These are phyloP conservation scores for Seriola aureovittata DNA, from an alignment of 2,113 vertebrate genomes.

Conservation along the genomic window DNA sequence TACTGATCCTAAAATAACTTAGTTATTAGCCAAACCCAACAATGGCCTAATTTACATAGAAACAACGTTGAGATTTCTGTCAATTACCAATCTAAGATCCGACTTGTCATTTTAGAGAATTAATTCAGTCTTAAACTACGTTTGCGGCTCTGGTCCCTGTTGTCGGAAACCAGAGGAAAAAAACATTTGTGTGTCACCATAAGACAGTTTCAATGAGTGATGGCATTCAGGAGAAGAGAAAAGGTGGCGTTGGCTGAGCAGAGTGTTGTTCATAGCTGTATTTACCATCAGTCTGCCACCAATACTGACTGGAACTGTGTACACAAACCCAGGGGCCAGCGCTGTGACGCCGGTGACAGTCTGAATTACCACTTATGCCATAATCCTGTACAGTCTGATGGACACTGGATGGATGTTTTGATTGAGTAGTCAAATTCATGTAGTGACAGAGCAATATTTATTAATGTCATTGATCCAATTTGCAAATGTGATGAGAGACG, in stretches of 20 bases:
- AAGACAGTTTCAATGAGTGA: not conserved
- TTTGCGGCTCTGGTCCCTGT: not conserved
- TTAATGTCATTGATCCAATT: constrained; percentile 42
- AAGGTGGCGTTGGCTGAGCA: constrained; percentile 1
- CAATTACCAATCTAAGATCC: not conserved
- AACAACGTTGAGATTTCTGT: not conserved
- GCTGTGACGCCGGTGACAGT: constrained; percentile 25
- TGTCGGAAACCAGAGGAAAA: not conserved
- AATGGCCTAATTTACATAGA: not conserved
- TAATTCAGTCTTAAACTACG: not conserved
- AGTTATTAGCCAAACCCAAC: no score
- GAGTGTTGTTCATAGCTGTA: not conserved
- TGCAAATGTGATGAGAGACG: constrained; percentile 15
- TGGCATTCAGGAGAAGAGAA: not conserved
- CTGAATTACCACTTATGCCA: constrained; percentile 17
- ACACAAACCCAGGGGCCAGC: not conserved
- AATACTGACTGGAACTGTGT: constrained; percentile 1
- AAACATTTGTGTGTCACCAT: not conserved
- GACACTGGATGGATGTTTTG: constrained; percentile 34
- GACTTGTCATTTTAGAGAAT: not conserved
- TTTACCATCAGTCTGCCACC: not conserved
- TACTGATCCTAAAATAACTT: not conserved
- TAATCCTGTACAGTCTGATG: constrained; percentile 41
- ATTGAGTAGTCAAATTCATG: constrained; percentile 45
- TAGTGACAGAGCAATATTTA: constrained; percentile 35